Base-by-base conservation (phyloP, 2,113 vertebrate genomes). In the Hassar affinis region DNA sequence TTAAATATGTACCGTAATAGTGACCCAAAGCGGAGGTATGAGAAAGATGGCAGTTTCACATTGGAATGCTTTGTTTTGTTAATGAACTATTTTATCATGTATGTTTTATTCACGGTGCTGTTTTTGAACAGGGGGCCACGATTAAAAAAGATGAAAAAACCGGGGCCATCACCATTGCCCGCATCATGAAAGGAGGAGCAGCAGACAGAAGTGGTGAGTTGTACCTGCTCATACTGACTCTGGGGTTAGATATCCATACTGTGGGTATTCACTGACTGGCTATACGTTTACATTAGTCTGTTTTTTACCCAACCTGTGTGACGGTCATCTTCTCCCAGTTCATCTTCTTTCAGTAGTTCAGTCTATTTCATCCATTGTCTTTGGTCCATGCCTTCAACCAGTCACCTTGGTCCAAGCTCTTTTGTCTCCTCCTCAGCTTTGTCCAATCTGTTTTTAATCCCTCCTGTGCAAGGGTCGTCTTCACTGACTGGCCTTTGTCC, bases 151-250 rank as follows among this genome's bases (percentile, higher is more conserved):
- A 87, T n/a, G 86, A 87, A 42, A 59, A 30, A 27, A 78, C 20
- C 6, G 81, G 86, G 12, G 78, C 81, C 11, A 52, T 87, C 71
- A 18, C 83, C 42, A 85, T 87, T 56, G 86, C 86, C 0, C 86
- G 86, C 38, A 87, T 87, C 54, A 81, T 87, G 84, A 87, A 79
- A 20, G 86, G 86, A 2, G 86, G 86, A 1, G 86, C 86, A 20
- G 84, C 86, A 25, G 81, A 87, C 35, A 45, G 86, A 79, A 87
- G 86, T 78, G 86, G 86, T 87, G 78, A 82, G 87, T 7, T 45
- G 6, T 20, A 27, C 8, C 47, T 61, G 30, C 25, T 27, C 3
- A 12, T 69, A 4, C 47, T 61, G 3, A 35, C 6, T 62, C 6
- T 6, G n/a, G n/a, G n/a, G n/a, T n/a, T n/a, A n/a, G n/a, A n/a